Percentiles rank a stretch among this genome's conserved stretches.
Conservation (phyloP, 2,113 vertebrate genomes). For the Cephalopholis sonnerati region DNA sequence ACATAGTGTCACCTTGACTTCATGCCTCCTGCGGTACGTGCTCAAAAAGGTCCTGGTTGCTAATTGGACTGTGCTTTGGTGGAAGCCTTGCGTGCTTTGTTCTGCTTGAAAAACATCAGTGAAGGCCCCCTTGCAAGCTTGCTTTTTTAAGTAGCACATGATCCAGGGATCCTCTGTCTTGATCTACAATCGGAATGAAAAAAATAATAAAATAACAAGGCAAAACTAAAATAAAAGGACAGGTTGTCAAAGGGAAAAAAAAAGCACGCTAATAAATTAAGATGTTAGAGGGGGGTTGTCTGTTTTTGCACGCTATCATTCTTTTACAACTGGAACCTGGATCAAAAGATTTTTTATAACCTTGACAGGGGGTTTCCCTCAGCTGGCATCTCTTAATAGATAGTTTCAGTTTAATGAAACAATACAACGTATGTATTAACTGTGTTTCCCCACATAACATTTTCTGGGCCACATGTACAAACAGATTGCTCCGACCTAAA, state of each 20-base stretch:
- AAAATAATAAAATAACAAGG: not conserved
- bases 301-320: not conserved
- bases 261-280: not conserved
- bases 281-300: not conserved
- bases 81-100: not conserved
- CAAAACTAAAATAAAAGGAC: not conserved
- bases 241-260: not conserved
- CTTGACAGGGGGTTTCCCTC: constrained; percentile 20
- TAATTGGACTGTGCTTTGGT: constrained; percentile 18
- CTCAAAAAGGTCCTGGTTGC: not conserved
- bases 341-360: constrained; percentile 31
- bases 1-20: constrained; percentile 29
- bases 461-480: not conserved
- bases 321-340: not conserved
- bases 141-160: not conserved
- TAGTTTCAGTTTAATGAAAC: not conserved
- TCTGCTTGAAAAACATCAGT: not conserved
- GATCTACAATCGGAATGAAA: not conserved
- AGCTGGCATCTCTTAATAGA: constrained; percentile 16
- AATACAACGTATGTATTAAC: not conserved
- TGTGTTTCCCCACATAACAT: not conserved
- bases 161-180: not conserved
- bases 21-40: not conserved
- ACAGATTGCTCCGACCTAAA: not conserved
- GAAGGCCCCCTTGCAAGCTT: not conserved